Evolutionary conservation across 2,888 invertebrate species (phyloP), one percentile per base, ranked within the genome.

Genomic region (Eupelmus urozonus): DNA sequence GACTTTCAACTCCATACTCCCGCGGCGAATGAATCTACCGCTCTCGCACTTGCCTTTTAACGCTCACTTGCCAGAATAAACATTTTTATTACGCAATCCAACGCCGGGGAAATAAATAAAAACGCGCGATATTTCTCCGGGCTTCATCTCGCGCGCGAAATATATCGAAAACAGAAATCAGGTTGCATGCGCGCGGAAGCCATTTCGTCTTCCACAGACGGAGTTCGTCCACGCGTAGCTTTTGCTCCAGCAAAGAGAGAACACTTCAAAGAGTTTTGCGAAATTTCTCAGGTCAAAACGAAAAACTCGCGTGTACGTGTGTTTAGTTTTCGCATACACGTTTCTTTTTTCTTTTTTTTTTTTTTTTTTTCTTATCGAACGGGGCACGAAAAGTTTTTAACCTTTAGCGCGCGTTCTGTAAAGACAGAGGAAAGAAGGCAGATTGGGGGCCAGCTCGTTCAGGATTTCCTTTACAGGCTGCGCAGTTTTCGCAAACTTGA

Each of bases 391-490:
- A 49, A 72, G 53, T 51, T 72, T 65, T 66, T 42, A 57, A 49
- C 63, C 9, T 73, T 53, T 67, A 27, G 65, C 51, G 16, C 42
- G 23, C 23, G 59, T 20, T 51, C 29, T 51, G n/a, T n/a, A 62
- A 66, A 77, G 42, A 66, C 57, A 60, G 51, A 18, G 49, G 20
- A 60, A 71, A 49, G 53, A 18, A 4, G 25, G 2, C 69, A 18
- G 59, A 69, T 60, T 51, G 71, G n/a, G n/a, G 63, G 16, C 69
- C 51, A 65, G 25, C 59, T 65, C 70, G 71, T 81, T 82, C 81
- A 77, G 81, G 78, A 83, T 84, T 82, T 80, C 79, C 82, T 83
- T 80, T 80, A 81, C 79, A 65, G 76, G 76, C 78, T n/a, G n/a
- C n/a, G 75, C 80, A 76, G 81, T 80, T 78, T 82, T 76, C 80